Evolutionary conservation across 2,797 vertebrate genomes (phyloP), one percentile per base, ranked within the genome.

Genomic region (Falco biarmicus): DNA sequence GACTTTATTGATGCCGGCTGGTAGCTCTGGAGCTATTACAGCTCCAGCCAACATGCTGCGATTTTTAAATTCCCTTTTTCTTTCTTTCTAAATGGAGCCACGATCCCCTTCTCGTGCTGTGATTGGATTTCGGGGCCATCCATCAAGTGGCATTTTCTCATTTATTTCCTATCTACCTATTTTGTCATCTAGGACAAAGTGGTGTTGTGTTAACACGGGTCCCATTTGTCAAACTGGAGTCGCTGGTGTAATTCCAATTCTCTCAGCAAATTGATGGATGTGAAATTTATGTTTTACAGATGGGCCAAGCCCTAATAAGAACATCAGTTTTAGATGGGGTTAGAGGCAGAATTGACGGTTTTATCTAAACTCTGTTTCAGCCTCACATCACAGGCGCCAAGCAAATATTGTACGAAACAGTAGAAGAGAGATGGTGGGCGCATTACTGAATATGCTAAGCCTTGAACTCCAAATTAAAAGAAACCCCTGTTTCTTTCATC

Each of bases 141-240:
- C 90, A 93, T 96, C 95, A 93, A 74, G 75, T 15, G 50, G 65
- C 57, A 29, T 93, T 95, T 96, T 92, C 91, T 95, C 87, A 87
- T 96, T 96, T 97, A 56, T 97, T 95, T 89, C 84, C 94, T 50
- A 59, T 85, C 90, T 61, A 53, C 89, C 93, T 85, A 60, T 87
- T 85, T 79, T 87, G 91, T 94, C 88, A 79, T 70, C 73, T 70
- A 84, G 95, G 91, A 84, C 75, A 64, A 95, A 87, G 87, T 6
- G 18, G 63, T 41, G 79, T 80, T 50, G 79, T 41, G 74, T 92
- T 91, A 88, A 57, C 89, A 39, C 6, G 0, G 76, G 88, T 66
- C 86, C 82, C 65, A 89, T 96, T 96, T 97, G 91, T 97, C 95
- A 96, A 77, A 17, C 20, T 0, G 14, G 89, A 90, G 71, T 48